Evolutionary conservation across 35 echinoderm and acorn worm species (phyloP).

Genomic region (Hemicentrotus pulcherrimus): DNA sequence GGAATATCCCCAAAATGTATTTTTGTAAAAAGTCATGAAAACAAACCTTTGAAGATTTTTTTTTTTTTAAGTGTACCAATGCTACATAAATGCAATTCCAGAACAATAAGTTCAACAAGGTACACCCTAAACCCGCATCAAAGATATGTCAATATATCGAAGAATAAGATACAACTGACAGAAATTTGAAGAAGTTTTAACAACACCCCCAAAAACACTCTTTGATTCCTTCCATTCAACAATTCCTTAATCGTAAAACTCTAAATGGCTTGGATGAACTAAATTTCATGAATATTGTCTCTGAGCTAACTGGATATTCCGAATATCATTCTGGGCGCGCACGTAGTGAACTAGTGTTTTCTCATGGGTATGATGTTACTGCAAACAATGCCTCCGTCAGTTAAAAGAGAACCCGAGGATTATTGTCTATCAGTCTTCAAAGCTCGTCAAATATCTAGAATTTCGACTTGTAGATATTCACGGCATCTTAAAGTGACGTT

Average conservation of each 20-base stretch:
- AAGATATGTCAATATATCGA: too few species aligned
- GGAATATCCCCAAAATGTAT: too few species aligned
- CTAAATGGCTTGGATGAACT: not conserved
- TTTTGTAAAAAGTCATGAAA: too few species aligned
- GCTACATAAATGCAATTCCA: too few species aligned
- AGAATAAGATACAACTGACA: too few species aligned
- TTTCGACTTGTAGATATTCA: not conserved
- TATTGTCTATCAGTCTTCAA: not conserved
- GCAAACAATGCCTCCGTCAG: not conserved
- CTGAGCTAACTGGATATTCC: not conserved
- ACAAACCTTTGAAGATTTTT: too few species aligned
- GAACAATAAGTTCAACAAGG: too few species aligned
- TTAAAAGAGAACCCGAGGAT: not conserved
- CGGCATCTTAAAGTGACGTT: not conserved
- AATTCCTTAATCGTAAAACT: not conserved
- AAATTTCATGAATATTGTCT: not conserved
- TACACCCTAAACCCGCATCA: too few species aligned
- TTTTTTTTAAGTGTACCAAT: too few species aligned
- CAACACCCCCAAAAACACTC: not conserved
- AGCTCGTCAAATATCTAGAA: not conserved
- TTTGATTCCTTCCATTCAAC: not conserved
- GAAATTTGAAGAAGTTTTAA: not conserved
- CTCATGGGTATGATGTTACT: constrained; percentile 4
- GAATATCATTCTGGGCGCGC: not conserved
- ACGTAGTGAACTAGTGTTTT: not conserved